Base-by-base conservation (phyloP, 2,113 vertebrate species). In the Cyanistes caeruleus region DNA sequence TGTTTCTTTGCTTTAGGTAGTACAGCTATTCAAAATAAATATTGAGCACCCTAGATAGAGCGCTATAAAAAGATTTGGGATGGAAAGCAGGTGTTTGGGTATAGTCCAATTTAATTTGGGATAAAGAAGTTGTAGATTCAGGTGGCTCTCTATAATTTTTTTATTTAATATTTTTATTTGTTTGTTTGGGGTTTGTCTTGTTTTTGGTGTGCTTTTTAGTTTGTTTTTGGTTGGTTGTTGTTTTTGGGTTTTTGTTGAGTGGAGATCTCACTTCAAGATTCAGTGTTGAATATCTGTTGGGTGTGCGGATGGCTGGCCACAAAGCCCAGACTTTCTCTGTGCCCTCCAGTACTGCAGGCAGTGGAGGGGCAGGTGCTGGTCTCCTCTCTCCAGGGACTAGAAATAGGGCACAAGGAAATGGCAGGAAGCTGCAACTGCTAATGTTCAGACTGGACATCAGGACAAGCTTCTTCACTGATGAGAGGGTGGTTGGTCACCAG, bases 401-500 rank as follows among this genome's bases (percentile, higher is more conserved):
- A 1, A 0, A 64, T 0, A n/a, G 51, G 37, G 41, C 23, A 44
- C 0, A 1, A 76, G 37, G 67, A 72, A 84, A 67, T 28, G 10
- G 15, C 11, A 52, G 15, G 37, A 86, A 75, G 9, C 35, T 86
- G 35, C 8, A 2, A 10, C 33, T 74, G 28, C 6, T 15, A 20
- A 20, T 33, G 19, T 25, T 85, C 53, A 78, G 6, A 13, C 0
- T 33, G 18, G 31, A 51, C 28, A 19, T 51, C 6, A 69, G 55
- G 55, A 46, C 24, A 69, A 60, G 14, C 9, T 10, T 78, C 60
- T 65, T 68, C 33, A 23, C n/a, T 35, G 35, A 23, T 35, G 35
- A 23, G 24, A 69, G 12, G 12, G 7, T 35, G 22, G 10, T 37
- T 0, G 0, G n/a, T 65, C 44, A 37, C 25, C 3, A 2, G 33